A percentile compares a stretch with the other conserved stretches of the same genome.
phyloP scores from a whole-genome alignment of 1,140 invertebrate genomes.

The Leptinotarsa texana region DNA sequence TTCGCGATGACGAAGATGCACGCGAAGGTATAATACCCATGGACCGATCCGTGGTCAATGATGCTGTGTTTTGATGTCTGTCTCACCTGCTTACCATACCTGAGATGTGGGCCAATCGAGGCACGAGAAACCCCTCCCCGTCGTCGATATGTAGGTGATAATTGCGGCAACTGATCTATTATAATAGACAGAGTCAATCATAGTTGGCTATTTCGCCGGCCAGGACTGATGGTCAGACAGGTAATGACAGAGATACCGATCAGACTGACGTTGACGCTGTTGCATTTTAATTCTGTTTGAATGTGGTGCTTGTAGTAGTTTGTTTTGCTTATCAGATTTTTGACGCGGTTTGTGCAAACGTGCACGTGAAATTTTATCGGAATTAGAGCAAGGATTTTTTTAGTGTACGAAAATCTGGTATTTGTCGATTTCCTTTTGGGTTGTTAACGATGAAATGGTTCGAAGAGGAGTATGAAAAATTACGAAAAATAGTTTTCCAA shows the following conservation, averaged over 20 bases:
- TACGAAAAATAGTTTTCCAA: too few species aligned
- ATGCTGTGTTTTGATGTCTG: slow-evolving; percentile 28
- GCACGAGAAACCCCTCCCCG: slow-evolving; percentile 20
- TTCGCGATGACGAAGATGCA: background rate
- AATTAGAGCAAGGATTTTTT: background rate
- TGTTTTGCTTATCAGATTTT: slow-evolving; percentile 15
- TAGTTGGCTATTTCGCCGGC: slow-evolving; percentile 1
- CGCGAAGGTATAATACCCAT: background rate
- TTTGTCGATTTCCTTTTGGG: too few species aligned
- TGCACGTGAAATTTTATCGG: background rate
- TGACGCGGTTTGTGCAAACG: slow-evolving; percentile 9
- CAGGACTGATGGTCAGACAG: background rate
- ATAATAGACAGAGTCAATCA: slow-evolving; percentile 19
- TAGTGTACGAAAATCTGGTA: too few species aligned
- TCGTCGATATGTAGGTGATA: slow-evolving; percentile 24
- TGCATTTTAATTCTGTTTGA: background rate
- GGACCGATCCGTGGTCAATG: slow-evolving; percentile 28
- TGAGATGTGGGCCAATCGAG: slow-evolving; percentile 29
- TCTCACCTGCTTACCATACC: slow-evolving; percentile 30
- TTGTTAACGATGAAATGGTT: too few species aligned
- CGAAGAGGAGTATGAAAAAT: too few species aligned
- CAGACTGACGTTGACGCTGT: background rate
- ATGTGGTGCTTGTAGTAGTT: slow-evolving; percentile 9
- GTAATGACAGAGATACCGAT: slow-evolving; percentile 2
- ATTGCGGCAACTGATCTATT: slow-evolving; percentile 26